Evolutionary conservation across 1,140 invertebrate species (phyloP).

Genomic region (Sarcophaga bullata): DNA sequence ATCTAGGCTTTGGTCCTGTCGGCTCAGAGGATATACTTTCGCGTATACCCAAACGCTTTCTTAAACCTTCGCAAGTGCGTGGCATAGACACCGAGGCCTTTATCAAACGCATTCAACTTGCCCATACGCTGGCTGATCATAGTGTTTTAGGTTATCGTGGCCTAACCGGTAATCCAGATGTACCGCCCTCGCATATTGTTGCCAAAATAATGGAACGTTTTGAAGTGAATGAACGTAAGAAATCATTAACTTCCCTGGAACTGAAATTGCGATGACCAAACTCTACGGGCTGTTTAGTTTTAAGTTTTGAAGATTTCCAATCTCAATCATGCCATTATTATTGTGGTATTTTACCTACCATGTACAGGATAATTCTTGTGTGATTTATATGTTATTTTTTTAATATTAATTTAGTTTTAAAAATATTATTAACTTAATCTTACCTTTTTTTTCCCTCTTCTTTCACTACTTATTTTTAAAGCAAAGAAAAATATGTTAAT

Average conservation of each 20-base stretch:
- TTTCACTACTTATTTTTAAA: too few species aligned
- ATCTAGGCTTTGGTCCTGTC: constrained; percentile 72
- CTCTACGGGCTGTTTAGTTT: background rate
- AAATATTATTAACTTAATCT: background rate
- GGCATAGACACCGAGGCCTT: constrained; percentile 73
- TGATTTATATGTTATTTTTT: background rate
- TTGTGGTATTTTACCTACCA: background rate
- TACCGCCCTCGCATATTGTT: constrained; percentile 62
- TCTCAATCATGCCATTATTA: background rate
- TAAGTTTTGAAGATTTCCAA: background rate
- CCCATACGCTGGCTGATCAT: constrained; percentile 70
- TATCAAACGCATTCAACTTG: constrained; percentile 70
- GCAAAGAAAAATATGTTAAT: background rate
- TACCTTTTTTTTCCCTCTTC: background rate
- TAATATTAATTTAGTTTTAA: background rate
- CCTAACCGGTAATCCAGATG: constrained; percentile 68
- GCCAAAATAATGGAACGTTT: constrained; percentile 64
- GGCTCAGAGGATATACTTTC: constrained; percentile 66
- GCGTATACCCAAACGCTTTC: constrained; percentile 73
- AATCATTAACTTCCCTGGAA: constrained; percentile 60
- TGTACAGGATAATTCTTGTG: constrained; percentile 17
- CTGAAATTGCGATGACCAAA: constrained; percentile 23
- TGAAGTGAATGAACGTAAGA: constrained; percentile 63
- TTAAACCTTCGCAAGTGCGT: constrained; percentile 71
- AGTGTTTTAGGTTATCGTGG: constrained; percentile 74